Base-by-base conservation (phyloP, 2,888 invertebrate genomes). In the Clunio marinus region DNA sequence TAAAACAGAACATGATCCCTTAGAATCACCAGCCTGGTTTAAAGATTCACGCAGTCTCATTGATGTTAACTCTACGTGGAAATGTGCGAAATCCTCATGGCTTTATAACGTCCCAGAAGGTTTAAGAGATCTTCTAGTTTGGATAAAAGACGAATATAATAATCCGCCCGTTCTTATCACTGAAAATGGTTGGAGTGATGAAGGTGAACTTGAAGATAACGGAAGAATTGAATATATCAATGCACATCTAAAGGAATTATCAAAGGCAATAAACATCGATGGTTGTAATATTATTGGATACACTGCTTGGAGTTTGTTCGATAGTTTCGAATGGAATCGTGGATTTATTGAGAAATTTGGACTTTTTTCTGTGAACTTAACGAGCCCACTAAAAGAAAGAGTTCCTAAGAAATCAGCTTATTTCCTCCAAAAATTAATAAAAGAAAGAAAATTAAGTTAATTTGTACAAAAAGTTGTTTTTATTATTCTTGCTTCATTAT, bases 291-390 rank as follows among this genome's bases (percentile, higher is more conserved):
- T 84, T 1, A 75, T 72, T 69, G 84, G 81, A 0, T 87, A 86
- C 73, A 80, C 81, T 0, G 81, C 80, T 0, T 86, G 86, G 85
- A 84, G 84, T 35, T 75, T 88, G 2, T 80, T 87, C 73, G 88
- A 88, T 72, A 85, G 83, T 72, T 85, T 87, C 72, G 86, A 87
- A 74, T 87, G 86, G 86, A 22, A 51, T n/a, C 51, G 32, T 32
- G 87, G 86, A 37, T 83, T 68, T 76, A 87, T 87, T 10, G 80
- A 82, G 70, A 83, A 82, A 74, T 90, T 87, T 76, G 90, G 91
- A 5, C 72, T 90, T 0, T 86, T 85, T 72, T 80, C 83, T 72
- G 87, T 90, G 0, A 84, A 91, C 74, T 87, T 87, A 74, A 75
- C 77, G 1, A 83, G 82, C 71, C 32, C 32, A 32, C 4, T 8